Conservation (phyloP, 2,888 invertebrate species). For the Eudasyphora cyanicolor region DNA sequence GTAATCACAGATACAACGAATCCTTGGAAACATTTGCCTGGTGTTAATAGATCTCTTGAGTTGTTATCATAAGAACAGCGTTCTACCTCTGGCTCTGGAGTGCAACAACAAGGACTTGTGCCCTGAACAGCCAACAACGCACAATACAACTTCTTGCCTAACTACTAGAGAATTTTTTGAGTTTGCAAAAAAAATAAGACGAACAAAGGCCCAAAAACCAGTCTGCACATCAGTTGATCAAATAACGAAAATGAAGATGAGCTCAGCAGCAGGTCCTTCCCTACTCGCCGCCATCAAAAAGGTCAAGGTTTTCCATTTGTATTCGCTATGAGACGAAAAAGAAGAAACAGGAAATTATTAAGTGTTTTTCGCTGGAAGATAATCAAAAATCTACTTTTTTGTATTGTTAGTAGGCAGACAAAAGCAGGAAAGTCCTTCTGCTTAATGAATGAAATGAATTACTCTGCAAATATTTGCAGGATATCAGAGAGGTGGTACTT, state of each 20-base stretch:
- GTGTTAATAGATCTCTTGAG: neutral
- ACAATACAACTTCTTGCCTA: neutral
- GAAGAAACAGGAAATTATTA: slow-evolving; percentile 60
- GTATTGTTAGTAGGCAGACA: neutral
- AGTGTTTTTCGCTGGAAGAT: slow-evolving; percentile 43
- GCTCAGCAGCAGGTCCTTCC: neutral
- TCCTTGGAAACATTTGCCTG: neutral
- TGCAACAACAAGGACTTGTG: neutral
- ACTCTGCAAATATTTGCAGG: neutral
- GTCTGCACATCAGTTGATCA: neutral
- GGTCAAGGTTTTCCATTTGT: slow-evolving; percentile 46
- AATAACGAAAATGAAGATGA: neutral
- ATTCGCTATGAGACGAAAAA: too few species aligned
- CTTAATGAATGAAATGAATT: slow-evolving; percentile 4
- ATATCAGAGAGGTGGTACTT: slow-evolving; percentile 38
- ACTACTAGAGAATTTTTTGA: neutral
- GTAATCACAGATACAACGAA: too few species aligned
- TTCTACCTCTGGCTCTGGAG: neutral
- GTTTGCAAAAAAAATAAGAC: neutral
- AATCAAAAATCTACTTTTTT: slow-evolving; percentile 23
- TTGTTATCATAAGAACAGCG: neutral
- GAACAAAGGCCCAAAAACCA: neutral
- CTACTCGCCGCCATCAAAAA: slow-evolving; percentile 31
- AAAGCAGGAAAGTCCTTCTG: neutral
- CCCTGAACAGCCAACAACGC: too few species aligned